phyloP scores from a whole-genome alignment of 2,113 vertebrate genomes.

The Tenrec ecaudatus region DNA sequence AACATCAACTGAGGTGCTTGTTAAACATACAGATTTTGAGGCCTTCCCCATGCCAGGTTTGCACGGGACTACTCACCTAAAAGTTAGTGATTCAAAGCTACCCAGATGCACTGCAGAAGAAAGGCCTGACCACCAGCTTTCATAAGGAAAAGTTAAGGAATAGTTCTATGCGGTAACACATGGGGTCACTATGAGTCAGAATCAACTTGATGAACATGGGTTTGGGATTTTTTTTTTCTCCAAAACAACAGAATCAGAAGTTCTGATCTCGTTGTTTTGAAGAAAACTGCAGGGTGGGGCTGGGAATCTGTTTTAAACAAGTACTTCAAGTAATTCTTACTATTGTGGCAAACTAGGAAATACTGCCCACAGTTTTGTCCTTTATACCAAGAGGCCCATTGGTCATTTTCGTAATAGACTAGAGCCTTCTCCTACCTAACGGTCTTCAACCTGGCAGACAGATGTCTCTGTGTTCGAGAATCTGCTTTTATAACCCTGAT shows the following conservation, averaged over 20 bases:
- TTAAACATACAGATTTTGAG: slow-evolving; percentile 35
- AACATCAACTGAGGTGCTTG: neutral
- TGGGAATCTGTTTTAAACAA: slow-evolving; percentile 17
- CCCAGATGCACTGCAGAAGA: neutral
- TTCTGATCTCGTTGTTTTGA: neutral
- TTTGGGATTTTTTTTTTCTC: neutral
- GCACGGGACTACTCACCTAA: neutral
- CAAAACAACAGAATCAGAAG: neutral
- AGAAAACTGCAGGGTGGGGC: neutral
- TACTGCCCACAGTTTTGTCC: neutral
- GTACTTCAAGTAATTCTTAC: neutral
- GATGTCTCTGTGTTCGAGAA: neutral
- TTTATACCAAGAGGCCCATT: neutral
- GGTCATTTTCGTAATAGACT: neutral
- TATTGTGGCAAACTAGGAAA: neutral
- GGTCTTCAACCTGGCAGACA: neutral
- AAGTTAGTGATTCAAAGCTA: neutral
- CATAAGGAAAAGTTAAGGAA: neutral
- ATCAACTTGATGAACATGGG: neutral
- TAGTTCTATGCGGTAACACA: neutral
- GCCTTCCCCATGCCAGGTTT: neutral
- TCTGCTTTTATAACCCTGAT: neutral
- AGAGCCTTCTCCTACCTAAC: neutral
- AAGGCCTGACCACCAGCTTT: neutral
- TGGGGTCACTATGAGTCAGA: neutral